A percentile compares a stretch with the other conserved stretches of the same genome.
phyloP scores from a whole-genome alignment of 37 sponge, comb jelly and placozoan genomes.

The Spongia lamella region DNA sequence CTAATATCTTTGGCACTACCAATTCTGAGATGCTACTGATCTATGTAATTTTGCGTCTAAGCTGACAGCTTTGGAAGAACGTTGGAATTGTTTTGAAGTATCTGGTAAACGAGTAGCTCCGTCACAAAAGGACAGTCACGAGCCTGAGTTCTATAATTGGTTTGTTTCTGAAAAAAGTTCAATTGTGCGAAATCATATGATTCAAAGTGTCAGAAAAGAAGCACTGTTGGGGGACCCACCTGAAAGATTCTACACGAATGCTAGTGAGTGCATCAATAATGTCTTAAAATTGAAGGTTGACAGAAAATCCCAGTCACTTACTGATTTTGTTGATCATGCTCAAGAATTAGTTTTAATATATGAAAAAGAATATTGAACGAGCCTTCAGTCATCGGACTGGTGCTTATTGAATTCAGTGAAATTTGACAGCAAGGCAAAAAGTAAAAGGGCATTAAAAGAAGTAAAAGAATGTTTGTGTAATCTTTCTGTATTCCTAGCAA shows the following conservation, averaged over 20 bases:
- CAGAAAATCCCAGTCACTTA: too few species aligned
- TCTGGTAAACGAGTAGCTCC: too few species aligned
- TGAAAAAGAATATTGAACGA: too few species aligned
- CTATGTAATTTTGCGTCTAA: neutral
- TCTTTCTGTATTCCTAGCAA: too few species aligned
- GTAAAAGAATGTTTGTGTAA: too few species aligned
- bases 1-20: conserved; percentile 47
- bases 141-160: conserved; percentile 29
- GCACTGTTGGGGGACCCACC: conserved; percentile 31
- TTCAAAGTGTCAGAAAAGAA: neutral
- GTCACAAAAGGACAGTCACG: neutral
- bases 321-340: too few species aligned
- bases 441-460: too few species aligned
- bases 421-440: too few species aligned
- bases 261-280: conserved; percentile 33
- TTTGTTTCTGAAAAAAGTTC: neutral
- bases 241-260: conserved; percentile 27
- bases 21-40: conserved; percentile 23
- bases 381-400: too few species aligned
- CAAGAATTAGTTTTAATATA: too few species aligned
- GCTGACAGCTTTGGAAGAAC: conserved; percentile 5
- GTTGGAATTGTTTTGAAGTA: conserved; percentile 26
- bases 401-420: too few species aligned
- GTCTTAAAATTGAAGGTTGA: too few species aligned
- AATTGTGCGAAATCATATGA: neutral